Percentiles rank a stretch among this genome's conserved stretches.
Conservation (phyloP, 2,888 invertebrate genomes). For the Dasysyrphus albostriatus region DNA sequence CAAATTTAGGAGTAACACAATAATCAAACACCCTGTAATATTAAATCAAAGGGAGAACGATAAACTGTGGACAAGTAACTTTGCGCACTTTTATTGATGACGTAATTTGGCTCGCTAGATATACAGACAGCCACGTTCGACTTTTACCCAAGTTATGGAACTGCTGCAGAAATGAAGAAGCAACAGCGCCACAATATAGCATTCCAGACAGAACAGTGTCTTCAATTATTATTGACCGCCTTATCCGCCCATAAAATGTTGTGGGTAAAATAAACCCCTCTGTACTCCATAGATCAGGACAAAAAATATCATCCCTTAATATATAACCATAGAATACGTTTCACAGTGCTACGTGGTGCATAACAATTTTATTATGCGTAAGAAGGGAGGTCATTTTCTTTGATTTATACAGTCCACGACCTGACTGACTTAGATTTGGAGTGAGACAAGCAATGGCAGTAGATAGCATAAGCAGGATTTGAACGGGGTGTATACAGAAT, state of each 20-base stretch:
- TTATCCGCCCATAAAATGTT: constrained; percentile 45
- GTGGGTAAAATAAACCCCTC: constrained; percentile 40
- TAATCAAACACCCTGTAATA: constrained; percentile 12
- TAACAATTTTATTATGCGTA: constrained; percentile 72
- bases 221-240: constrained; percentile 40
- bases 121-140: neutral
- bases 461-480: neutral
- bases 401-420: constrained; percentile 66
- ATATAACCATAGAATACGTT: constrained; percentile 43
- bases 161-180: constrained; percentile 11
- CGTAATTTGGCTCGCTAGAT: constrained; percentile 47
- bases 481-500: neutral
- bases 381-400: constrained; percentile 65
- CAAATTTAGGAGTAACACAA: neutral
- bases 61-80: constrained; percentile 55
- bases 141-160: constrained; percentile 8
- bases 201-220: constrained; percentile 21
- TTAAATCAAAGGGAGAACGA: constrained; percentile 30
- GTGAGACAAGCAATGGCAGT: neutral
- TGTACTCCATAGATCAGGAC: constrained; percentile 28
- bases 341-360: constrained; percentile 61
- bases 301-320: constrained; percentile 24
- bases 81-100: constrained; percentile 62
- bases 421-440: neutral
- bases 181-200: constrained; percentile 4